Evolutionary conservation across 2,797 vertebrate genomes (phyloP).

Genomic region (Pelobates cultripes): DNA sequence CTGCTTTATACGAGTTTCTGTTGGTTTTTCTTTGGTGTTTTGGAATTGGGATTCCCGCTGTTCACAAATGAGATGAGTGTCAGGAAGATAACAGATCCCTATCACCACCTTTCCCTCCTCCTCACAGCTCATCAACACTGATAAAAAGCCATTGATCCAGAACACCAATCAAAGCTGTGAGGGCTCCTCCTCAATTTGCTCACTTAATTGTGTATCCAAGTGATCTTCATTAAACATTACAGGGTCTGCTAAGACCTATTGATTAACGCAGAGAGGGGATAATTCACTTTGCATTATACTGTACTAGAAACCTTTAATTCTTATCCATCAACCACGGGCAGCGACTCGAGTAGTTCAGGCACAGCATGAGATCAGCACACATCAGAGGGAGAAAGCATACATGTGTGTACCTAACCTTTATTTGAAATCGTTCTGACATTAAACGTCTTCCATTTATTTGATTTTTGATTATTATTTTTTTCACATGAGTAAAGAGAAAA

Average conservation of each 20-base stretch:
- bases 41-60: conserved; percentile 16
- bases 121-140: conserved; percentile 33
- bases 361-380: neutral
- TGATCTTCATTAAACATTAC: conserved; percentile 54
- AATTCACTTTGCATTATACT: conserved; percentile 45
- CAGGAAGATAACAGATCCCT: conserved; percentile 1
- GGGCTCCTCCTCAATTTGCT: conserved; percentile 51
- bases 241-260: conserved; percentile 48
- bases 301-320: conserved; percentile 21
- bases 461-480: neutral
- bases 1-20: neutral
- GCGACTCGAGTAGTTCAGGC: conserved; percentile 1
- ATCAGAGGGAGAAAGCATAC: neutral
- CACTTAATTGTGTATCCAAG: conserved; percentile 52
- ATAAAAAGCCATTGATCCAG: conserved; percentile 54
- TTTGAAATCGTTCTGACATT: neutral
- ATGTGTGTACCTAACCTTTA: neutral
- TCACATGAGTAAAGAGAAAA: neutral
- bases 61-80: conserved; percentile 33
- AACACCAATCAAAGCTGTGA: conserved; percentile 51
- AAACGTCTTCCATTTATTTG: neutral
- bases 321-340: conserved; percentile 21
- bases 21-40: neutral
- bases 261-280: conserved; percentile 37
- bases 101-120: conserved; percentile 9